Base-by-base conservation (phyloP, 2,888 invertebrate genomes). In the Trissonchulus sp. region DNA sequence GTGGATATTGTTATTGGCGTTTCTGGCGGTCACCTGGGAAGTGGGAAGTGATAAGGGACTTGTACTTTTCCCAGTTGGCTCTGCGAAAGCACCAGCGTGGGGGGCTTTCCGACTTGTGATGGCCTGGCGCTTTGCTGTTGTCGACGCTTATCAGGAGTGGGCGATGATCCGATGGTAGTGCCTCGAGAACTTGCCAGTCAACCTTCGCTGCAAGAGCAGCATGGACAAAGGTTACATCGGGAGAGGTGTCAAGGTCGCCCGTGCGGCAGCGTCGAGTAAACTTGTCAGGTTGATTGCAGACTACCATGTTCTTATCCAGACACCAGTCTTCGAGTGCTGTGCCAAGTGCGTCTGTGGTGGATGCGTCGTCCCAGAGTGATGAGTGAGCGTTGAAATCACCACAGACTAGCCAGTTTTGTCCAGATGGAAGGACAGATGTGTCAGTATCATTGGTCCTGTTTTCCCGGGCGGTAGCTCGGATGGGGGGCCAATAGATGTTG, bases 61-160 rank as follows among this genome's bases (percentile, higher is more conserved):
- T n/a, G n/a, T n/a, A 60, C 60, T 60, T 60, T 60, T 60, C 18
- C 60, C 60, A 60, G n/a, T 60, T 60, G 60, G 60, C 60, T n/a
- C n/a, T 60, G 18, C n/a, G 60, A 60, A 60, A 60, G n/a, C n/a
- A 23, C 60, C 60, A 60, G 18, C 18, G 18, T n/a, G 60, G 60
- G 18, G 18, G 60, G 18, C n/a, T 18, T n/a, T 60, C 18, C 60
- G 18, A n/a, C n/a, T n/a, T n/a, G n/a, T n/a, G n/a, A n/a, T n/a
- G n/a, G n/a, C n/a, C n/a, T n/a, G n/a, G n/a, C n/a, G n/a, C n/a
- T n/a, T n/a, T n/a, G n/a, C n/a, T n/a, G n/a, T n/a, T n/a, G n/a
- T n/a, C n/a, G 18, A 60, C 60, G n/a, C n/a, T n/a, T n/a, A 60
- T 18, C n/a, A 60, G 60, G 18, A 60, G 18, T n/a, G 60, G 60